Conservation (phyloP, 2,888 invertebrate species). For the Ernsta delagoae region DNA sequence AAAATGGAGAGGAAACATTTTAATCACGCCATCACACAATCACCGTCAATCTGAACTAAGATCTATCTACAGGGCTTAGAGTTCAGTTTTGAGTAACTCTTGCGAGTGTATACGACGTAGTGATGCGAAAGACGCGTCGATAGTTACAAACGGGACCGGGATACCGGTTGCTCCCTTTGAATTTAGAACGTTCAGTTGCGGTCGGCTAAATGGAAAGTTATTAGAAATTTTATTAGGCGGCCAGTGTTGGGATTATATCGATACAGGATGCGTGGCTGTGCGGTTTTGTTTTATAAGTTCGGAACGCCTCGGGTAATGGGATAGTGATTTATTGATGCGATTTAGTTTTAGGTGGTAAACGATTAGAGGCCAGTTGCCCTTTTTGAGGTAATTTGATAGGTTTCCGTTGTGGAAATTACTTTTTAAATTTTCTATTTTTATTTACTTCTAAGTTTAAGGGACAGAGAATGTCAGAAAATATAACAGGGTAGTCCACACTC, state of each 20-base stretch:
- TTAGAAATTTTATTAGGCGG: slow-evolving; percentile 50
- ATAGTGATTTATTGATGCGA: slow-evolving; percentile 21
- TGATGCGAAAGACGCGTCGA: slow-evolving; percentile 46
- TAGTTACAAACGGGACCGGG: slow-evolving; percentile 51
- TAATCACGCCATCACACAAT: slow-evolving; percentile 22
- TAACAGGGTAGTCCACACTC: too few relatives aligned
- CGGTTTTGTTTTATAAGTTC: slow-evolving; percentile 26
- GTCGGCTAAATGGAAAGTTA: slow-evolving; percentile 49
- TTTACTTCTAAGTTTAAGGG: too few relatives aligned
- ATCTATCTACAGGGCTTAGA: neutral
- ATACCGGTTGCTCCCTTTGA: slow-evolving; percentile 51
- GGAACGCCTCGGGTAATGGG: slow-evolving; percentile 5
- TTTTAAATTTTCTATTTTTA: too few relatives aligned
- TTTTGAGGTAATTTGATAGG: neutral
- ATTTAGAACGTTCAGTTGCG: slow-evolving; percentile 57
- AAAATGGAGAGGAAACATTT: slow-evolving; percentile 37
- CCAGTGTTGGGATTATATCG: slow-evolving; percentile 47
- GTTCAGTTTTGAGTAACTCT: neutral
- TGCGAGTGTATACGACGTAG: slow-evolving; percentile 32
- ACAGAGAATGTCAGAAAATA: too few relatives aligned
- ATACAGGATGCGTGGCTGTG: slow-evolving; percentile 34
- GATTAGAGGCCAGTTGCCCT: neutral
- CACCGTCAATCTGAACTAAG: neutral
- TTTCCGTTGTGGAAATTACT: neutral
- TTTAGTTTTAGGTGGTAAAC: neutral